Evolutionary conservation across 1,140 invertebrate genomes (phyloP).

Genomic region (Pomacea maculata): DNA sequence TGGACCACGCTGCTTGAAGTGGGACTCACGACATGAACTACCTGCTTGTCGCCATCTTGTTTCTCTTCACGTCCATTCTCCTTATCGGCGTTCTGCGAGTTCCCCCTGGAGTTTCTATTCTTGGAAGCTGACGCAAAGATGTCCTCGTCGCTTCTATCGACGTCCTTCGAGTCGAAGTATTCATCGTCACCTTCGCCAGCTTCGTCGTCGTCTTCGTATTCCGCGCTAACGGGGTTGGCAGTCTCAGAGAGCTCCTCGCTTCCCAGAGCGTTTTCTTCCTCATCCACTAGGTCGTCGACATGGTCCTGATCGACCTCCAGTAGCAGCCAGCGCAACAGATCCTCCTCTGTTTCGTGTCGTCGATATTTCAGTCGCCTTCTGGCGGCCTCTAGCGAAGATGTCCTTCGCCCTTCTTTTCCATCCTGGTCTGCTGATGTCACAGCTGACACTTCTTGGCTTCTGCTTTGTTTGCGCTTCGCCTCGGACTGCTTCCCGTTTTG

Average conservation of each 20-base stretch:
- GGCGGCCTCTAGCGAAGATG: neutral
- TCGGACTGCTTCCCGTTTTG: too few relatives aligned
- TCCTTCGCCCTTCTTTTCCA: neutral
- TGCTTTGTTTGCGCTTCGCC: neutral
- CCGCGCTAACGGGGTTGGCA: neutral
- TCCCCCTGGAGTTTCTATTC: neutral
- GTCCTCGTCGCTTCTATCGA: neutral
- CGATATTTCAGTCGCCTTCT: neutral
- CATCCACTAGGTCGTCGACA: slow-evolving; percentile 3
- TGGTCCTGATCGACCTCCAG: neutral
- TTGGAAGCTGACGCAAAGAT: neutral
- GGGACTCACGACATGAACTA: neutral
- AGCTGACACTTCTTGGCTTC: neutral
- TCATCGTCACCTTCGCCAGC: neutral
- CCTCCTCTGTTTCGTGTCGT: neutral
- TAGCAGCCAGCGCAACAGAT: slow-evolving; percentile 6
- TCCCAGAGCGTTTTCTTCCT: neutral
- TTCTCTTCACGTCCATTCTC: neutral
- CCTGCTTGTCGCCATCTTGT: neutral
- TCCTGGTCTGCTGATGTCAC: neutral
- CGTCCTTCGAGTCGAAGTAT: neutral
- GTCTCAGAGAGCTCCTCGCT: neutral
- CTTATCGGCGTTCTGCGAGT: neutral
- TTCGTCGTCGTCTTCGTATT: neutral
- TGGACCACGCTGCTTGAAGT: neutral